phyloP scores from a whole-genome alignment of 1,140 invertebrate species.

The Charaxes varanes region DNA sequence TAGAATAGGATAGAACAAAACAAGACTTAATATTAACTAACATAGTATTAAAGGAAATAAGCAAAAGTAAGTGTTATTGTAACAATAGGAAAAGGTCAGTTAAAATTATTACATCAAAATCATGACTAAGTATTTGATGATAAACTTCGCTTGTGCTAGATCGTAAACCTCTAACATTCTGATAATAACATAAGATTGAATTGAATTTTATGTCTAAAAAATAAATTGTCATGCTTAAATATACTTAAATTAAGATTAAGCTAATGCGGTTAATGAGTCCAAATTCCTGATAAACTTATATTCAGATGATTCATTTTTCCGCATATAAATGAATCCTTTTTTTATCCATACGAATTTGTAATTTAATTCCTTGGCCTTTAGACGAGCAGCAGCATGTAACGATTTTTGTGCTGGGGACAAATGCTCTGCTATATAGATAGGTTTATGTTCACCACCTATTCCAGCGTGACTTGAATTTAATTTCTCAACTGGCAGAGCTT shows the following conservation, averaged over 20 bases:
- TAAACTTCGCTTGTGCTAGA: not conserved
- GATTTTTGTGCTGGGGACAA: conserved; percentile 1
- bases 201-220: not conserved
- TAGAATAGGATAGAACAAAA: too few species aligned
- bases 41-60: too few species aligned
- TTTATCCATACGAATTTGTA: conserved; percentile 1
- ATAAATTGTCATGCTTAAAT: not conserved
- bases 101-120: not conserved
- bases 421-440: conserved; percentile 1
- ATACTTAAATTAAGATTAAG: not conserved
- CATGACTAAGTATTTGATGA: not conserved
- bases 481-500: not conserved
- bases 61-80: too few species aligned
- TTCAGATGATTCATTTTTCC: not conserved
- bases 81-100: too few species aligned
- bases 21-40: too few species aligned
- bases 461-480: conserved; percentile 1
- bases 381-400: conserved; percentile 6
- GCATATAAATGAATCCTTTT: not conserved
- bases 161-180: not conserved
- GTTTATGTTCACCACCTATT: conserved; percentile 1
- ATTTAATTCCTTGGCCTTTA: conserved; percentile 1
- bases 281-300: conserved; percentile 2
- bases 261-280: not conserved
- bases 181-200: not conserved